phyloP scores from a whole-genome alignment of 2,113 vertebrate genomes.

The Trematomus loennbergii region DNA sequence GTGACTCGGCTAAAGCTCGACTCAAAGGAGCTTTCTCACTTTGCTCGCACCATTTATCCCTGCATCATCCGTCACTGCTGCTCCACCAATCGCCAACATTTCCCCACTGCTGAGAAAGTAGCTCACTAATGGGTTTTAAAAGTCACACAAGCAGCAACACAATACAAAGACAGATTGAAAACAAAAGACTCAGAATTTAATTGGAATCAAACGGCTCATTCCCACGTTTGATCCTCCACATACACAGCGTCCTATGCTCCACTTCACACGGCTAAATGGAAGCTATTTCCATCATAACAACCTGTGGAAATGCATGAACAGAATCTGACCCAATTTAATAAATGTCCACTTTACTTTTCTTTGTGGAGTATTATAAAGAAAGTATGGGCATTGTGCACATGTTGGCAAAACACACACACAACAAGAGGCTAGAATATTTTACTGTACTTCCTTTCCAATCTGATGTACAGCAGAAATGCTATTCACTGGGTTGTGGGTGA shows the following conservation, averaged over 20 bases:
- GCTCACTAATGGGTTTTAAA: constrained; percentile 52
- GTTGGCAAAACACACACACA: neutral
- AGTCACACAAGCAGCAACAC: constrained; percentile 55
- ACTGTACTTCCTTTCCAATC: neutral
- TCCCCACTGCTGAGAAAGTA: constrained; percentile 44
- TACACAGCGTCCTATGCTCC: constrained; percentile 60
- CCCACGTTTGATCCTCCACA: constrained; percentile 69
- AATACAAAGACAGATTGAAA: constrained; percentile 26
- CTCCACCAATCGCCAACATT: constrained; percentile 15
- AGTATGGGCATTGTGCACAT: neutral
- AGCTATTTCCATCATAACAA: constrained; percentile 32
- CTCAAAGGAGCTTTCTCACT: constrained; percentile 72
- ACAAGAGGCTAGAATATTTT: neutral
- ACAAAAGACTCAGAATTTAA: constrained; percentile 70
- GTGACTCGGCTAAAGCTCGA: constrained; percentile 67
- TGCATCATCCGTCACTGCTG: constrained; percentile 28
- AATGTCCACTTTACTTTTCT: constrained; percentile 56
- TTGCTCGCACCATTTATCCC: constrained; percentile 20
- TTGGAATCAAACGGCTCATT: constrained; percentile 74
- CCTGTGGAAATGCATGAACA: constrained; percentile 30
- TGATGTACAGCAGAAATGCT: neutral
- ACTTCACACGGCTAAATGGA: constrained; percentile 56
- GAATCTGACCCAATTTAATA: constrained; percentile 66
- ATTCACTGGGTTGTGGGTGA: neutral
- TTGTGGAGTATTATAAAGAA: constrained; percentile 13